Evolutionary conservation across 1,140 invertebrate genomes (phyloP), one percentile per base, ranked within the genome.

Genomic region (Diorhabda elongata): DNA sequence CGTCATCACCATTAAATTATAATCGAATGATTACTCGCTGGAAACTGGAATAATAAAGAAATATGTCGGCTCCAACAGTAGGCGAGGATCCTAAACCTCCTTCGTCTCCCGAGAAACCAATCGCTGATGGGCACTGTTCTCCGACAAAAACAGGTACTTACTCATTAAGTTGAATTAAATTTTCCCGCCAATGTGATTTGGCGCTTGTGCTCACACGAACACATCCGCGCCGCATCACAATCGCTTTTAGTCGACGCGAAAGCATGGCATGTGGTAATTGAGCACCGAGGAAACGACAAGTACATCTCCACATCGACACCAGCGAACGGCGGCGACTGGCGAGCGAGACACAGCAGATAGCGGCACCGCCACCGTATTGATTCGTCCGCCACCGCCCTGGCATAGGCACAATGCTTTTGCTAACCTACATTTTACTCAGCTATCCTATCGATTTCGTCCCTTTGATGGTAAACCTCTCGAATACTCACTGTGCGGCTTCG

Each of bases 111-210:
- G 65, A 5, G 8, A 67, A 67, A n/a, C 42, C 65, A 5, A 45
- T 67, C 52, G 65, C 65, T 41, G 65, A 67, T 47, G 65, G 65
- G 41, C 65, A 67, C 52, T 67, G 65, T 42, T 67, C 65, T 60
- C 65, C 65, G 7, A 44, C 57, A 8, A 67, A 67, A 58, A 67
- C 65, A 67, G 65, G 65, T 67, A 67, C 44, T 44, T 58, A 43
- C 3, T 57, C 64, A 56, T 42, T 7, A 42, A 42, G 42, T 9
- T 7, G 11, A 62, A 62, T n/a, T 62, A 44, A 5, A 4, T n/a
- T 62, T 11, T 42, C 61, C 8, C 42, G 61, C 42, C 42, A 44
- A 62, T 42, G 11, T 62, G 44, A 60, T 42, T 44, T 42, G 7
- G 11, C 61, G 44, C 43, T 42, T 59, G n/a, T 59, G 58, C 41